Evolutionary conservation across 2,797 vertebrate genomes (phyloP).

Genomic region (Toxotes lorentzi): DNA sequence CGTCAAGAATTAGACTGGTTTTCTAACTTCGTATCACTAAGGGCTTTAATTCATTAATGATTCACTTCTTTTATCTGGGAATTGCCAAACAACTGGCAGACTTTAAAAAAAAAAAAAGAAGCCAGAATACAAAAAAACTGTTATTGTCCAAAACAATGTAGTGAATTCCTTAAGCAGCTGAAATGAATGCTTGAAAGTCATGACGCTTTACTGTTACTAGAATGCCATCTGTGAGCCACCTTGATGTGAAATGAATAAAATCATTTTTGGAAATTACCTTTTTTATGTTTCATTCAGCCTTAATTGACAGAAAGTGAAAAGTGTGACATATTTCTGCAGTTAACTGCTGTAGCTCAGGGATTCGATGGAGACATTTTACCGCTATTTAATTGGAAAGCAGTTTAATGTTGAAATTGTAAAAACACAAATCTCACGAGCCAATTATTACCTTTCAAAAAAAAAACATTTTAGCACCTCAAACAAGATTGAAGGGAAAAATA

Average conservation of each 20-base stretch:
- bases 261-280: slow-evolving; percentile 20
- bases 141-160: neutral
- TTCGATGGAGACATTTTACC: slow-evolving; percentile 16
- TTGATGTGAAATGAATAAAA: slow-evolving; percentile 68
- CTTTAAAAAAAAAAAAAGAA: slow-evolving; percentile 6
- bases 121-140: neutral
- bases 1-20: too few relatives aligned
- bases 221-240: slow-evolving; percentile 25
- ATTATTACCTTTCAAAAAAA: slow-evolving; percentile 70
- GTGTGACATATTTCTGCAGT: slow-evolving; percentile 24
- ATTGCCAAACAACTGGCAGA: neutral
- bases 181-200: neutral
- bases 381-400: slow-evolving; percentile 44
- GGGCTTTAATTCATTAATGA: too few relatives aligned
- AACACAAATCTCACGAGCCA: slow-evolving; percentile 64
- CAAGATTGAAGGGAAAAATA: slow-evolving; percentile 37
- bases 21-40: too few relatives aligned
- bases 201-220: slow-evolving; percentile 9
- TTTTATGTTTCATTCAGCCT: slow-evolving; percentile 22
- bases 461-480: slow-evolving; percentile 61
- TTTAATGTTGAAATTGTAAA: slow-evolving; percentile 59
- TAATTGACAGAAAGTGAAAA: slow-evolving; percentile 19
- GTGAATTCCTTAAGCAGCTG: slow-evolving; percentile 4
- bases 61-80: neutral
- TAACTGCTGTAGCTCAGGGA: neutral